These are phyloP conservation scores for Salvator merianae DNA, from an alignment of 2,113 vertebrate genomes.

Conservation along the genomic window DNA sequence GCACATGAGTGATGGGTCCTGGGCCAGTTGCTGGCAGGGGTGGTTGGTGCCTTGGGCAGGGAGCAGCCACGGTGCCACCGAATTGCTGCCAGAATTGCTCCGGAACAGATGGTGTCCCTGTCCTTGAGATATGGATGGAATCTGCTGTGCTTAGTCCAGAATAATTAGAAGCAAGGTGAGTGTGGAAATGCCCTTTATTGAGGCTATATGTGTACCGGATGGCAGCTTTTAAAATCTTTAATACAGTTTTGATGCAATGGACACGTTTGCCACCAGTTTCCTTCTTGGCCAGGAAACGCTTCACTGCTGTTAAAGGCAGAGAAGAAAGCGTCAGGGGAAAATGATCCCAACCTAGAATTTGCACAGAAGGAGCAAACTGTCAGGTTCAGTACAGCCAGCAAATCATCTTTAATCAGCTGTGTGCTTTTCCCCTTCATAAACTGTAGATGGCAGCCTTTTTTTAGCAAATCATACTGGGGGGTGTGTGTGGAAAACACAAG, in stretches of 20 bases:
- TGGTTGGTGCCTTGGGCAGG: too few species aligned
- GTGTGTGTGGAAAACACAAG: rapidly evolving
- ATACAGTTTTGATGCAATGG: not conserved
- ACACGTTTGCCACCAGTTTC: not conserved
- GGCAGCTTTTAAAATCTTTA: not conserved
- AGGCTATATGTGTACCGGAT: not conserved
- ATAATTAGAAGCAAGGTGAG: too few species aligned
- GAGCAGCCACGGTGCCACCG: too few species aligned
- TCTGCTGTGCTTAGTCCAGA: too few species aligned
- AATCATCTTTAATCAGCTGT: not conserved
- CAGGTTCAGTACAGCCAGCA: not conserved
- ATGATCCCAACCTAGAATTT: not conserved
- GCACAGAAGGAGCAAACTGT: not conserved
- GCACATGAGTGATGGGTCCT: too few species aligned
- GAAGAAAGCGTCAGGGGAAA: not conserved
- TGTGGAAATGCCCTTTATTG: too few species aligned
- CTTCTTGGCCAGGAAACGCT: not conserved
- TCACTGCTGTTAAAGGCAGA: not conserved
- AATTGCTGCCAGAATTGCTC: too few species aligned
- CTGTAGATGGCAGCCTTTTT: slow-evolving; percentile 63
- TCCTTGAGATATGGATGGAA: too few species aligned
- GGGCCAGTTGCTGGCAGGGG: too few species aligned
- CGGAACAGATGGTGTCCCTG: too few species aligned
- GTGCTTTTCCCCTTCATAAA: not conserved
- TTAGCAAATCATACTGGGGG: slow-evolving; percentile 43